Conservation (phyloP, 92 coral and sea anemone species). For the Siderastrea radians region DNA sequence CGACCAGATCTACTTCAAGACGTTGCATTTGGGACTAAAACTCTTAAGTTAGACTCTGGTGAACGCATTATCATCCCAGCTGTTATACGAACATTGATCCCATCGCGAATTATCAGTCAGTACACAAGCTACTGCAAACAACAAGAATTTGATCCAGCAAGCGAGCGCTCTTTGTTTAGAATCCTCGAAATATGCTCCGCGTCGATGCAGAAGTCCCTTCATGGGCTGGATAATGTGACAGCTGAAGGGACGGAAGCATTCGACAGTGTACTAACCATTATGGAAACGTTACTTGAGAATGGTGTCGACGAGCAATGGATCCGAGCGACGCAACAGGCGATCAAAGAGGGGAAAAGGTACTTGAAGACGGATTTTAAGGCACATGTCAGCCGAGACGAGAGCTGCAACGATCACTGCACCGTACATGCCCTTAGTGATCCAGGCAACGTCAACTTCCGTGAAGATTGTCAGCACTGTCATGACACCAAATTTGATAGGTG, state of each 20-base stretch:
- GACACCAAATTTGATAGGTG: constrained; percentile 48
- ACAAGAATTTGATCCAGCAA: constrained; percentile 48
- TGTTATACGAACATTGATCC: constrained; percentile 60
- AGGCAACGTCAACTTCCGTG: background rate
- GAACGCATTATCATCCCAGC: constrained; percentile 68
- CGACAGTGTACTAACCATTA: constrained; percentile 23
- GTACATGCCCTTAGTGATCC: constrained; percentile 53
- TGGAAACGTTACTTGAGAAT: constrained; percentile 25
- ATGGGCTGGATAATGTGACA: constrained; percentile 51
- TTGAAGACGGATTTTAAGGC: constrained; percentile 51
- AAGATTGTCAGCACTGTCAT: constrained; percentile 46
- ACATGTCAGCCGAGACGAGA: constrained; percentile 52
- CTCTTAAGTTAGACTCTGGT: constrained; percentile 50
- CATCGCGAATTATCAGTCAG: constrained; percentile 63
- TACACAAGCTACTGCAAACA: constrained; percentile 49
- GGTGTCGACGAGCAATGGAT: constrained; percentile 31
- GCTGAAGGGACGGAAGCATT: constrained; percentile 60
- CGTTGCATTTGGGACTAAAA: constrained; percentile 62
- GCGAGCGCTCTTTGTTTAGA: constrained; percentile 37
- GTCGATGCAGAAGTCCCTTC: constrained; percentile 43
- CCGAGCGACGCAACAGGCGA: constrained; percentile 3
- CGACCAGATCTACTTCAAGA: constrained; percentile 65
- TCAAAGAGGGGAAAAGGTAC: constrained; percentile 48
- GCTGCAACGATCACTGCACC: constrained; percentile 50
- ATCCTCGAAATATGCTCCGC: constrained; percentile 55